Evolutionary conservation across 2,888 invertebrate genomes (phyloP).

Genomic region (Acrocyrtus sp.): DNA sequence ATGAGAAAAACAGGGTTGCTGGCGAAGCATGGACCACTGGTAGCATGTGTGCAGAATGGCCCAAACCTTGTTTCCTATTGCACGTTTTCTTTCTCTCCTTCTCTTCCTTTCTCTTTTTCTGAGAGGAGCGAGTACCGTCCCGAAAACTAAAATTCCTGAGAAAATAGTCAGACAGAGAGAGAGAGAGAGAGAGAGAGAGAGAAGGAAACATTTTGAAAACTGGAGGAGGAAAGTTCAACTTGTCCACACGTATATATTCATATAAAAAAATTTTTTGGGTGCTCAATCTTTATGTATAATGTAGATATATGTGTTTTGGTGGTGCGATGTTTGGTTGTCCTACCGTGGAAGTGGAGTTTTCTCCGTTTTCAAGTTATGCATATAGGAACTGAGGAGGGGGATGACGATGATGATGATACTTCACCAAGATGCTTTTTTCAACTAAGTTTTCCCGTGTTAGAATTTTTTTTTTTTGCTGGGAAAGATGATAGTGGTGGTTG

Average conservation of each 20-base stretch:
- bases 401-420: too few species aligned
- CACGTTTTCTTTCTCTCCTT: conserved; percentile 49
- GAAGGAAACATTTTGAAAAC: conserved; percentile 42
- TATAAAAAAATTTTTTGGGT: too few species aligned
- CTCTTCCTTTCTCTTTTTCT: conserved; percentile 1
- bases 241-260: conserved; percentile 30
- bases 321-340: too few species aligned
- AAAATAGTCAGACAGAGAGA: conserved; percentile 15
- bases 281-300: too few species aligned
- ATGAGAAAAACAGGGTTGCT: conserved; percentile 57
- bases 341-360: too few species aligned
- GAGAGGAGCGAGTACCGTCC: conserved; percentile 23
- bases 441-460: conserved; percentile 25
- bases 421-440: conserved; percentile 6
- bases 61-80: conserved; percentile 62
- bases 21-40: conserved; percentile 58
- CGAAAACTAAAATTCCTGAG: conserved; percentile 49
- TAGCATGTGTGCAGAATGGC: conserved; percentile 63
- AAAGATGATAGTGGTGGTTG: too few species aligned
- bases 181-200: conserved; percentile 22
- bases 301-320: too few species aligned
- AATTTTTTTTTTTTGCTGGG: conserved; percentile 34
- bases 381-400: too few species aligned
- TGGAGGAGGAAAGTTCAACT: conserved; percentile 42
- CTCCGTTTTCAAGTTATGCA: too few species aligned